phyloP scores from a whole-genome alignment of 2,113 vertebrate species.

The Corythornis cristatus region DNA sequence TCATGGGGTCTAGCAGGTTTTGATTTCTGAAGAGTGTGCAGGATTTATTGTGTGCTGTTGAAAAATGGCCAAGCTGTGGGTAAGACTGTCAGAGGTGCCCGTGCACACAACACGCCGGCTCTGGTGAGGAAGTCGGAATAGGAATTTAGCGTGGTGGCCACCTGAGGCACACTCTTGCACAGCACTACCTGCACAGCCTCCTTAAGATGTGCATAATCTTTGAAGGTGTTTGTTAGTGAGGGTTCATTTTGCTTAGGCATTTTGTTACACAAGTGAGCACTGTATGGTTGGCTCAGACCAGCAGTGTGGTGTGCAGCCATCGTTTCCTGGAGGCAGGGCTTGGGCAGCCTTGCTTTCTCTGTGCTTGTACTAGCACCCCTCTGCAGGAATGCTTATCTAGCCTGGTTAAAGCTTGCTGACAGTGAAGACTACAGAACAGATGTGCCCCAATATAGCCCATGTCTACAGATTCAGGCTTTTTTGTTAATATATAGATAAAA shows the following conservation, averaged over 20 bases:
- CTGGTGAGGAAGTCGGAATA: neutral
- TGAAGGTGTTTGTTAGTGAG: conserved; percentile 33
- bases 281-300: neutral
- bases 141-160: neutral
- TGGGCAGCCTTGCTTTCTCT: neutral
- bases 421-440: conserved; percentile 5
- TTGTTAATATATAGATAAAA: conserved; percentile 66
- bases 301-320: neutral
- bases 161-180: neutral
- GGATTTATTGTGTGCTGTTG: neutral
- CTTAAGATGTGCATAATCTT: conserved; percentile 6
- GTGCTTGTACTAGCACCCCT: neutral
- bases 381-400: neutral
- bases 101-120: neutral
- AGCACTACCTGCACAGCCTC: neutral
- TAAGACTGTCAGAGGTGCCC: neutral
- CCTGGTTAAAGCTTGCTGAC: conserved; percentile 19
- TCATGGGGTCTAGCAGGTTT: neutral
- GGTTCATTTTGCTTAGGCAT: conserved; percentile 10
- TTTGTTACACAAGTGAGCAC: neutral
- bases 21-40: neutral
- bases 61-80: neutral
- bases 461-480: conserved; percentile 41
- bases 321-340: neutral
- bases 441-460: neutral